Evolutionary conservation across 2,888 invertebrate species (phyloP), one percentile per base, ranked within the genome.

Genomic region (Cataglyphis albicans): DNA sequence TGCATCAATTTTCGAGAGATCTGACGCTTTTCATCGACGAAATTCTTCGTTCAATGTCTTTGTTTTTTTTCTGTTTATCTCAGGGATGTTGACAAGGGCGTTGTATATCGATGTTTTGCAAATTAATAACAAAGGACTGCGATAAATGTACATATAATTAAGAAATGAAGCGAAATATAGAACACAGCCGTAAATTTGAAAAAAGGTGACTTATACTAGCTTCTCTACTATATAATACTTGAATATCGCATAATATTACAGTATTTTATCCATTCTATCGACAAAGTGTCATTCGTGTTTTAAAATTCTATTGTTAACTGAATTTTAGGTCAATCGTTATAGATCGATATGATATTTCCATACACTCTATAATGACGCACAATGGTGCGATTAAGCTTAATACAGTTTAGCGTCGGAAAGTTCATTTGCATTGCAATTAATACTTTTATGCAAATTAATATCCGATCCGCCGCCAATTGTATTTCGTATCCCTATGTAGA

Each of bases 1-100:
- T 63, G 52, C 89, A 87, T 85, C 89, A 87, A 87, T 87, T 63
- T 85, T 87, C 85, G 84, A 89, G 85, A 84, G 55, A 82, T 2
- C 25, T 15, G 41, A 52, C 41, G 41, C 52, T 29, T 72, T 52
- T 52, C 7, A 44, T 57, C 41, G 29, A 52, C 57, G 21, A 82
- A 86, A 86, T 70, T 44, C 59, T 48, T 10, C 21, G 10, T 67
- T 9, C 61, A 21, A 41, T 52, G 55, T 68, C 18, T 64, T 44
- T 7, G 41, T 83, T 73, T 64, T n/a, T 67, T 29, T 29, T 29
- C 25, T 25, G 21, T 74, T 61, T 32, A 63, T 1, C 38, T 52
- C 44, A 65, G 72, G 25, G 38, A 21, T 55, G 15, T 59, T 72
- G 35, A 35, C 35, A 35, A 35, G 6, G 35, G 35, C 6, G 6